Base-by-base conservation (phyloP, 2,888 invertebrate species). In the Pterostichus niger region DNA sequence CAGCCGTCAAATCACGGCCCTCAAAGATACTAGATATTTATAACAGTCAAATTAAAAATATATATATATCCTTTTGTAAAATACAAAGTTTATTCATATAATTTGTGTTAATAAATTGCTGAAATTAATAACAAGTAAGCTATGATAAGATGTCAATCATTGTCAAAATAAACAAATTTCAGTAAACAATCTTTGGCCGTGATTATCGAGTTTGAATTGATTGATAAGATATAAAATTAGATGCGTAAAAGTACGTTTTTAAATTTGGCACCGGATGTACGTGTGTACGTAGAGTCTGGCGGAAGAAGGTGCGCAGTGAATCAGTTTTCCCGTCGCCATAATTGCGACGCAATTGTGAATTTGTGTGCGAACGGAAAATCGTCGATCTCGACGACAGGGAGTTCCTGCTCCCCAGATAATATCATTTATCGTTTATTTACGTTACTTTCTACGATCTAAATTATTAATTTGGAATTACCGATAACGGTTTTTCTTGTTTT, bases 331-430 rank as follows among this genome's bases (percentile, higher is more conserved):
- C 93, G 93, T 94, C 94, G 94, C 94, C 94, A 94, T 94, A 91
- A 92, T 91, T 90, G 93, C 93, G 94, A 93, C 94, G 92, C 91
- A 90, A 90, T 89, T 90, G 90, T 91, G 89, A 90, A 89, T 87
- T 87, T 88, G 90, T 90, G 90, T 89, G 85, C 85, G 85, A 87
- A 87, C 86, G 86, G 88, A 88, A 89, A 90, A 90, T 93, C 93
- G 93, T 94, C 93, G 93, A 91, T 91, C 91, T 88, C 93, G 93
- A 91, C 93, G 93, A 93, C 91, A 92, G 93, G 93, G 93, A 93
- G 93, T 92, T 88, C 87, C 88, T 88, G 89, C 92, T 93, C 93
- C 93, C 93, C 91, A 91, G 91, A 90, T 88, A 90, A 89, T 89
- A 88, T 88, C 85, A 86, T 89, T 88, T 85, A 85, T 88, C 88